Evolutionary conservation across 2,113 vertebrate genomes (phyloP), one percentile per base, ranked within the genome.

Genomic region (Odobenus rosmarus): DNA sequence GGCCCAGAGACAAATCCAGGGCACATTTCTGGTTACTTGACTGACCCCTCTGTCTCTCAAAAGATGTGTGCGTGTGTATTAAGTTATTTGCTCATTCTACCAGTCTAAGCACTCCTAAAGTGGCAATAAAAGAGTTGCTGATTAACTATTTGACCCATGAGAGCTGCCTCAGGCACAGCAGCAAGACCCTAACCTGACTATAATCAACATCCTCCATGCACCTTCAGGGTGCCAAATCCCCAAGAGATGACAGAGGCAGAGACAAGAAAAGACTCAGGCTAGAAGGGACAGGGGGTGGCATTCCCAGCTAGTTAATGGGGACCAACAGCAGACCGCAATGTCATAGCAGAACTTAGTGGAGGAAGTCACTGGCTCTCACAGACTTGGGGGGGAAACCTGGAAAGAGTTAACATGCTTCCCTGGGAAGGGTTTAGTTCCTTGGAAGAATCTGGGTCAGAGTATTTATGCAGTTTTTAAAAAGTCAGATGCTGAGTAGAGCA

Each of bases 381-480:
- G 21, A 51, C 67, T 46, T 23, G 11, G 31, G n/a, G n/a, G 36
- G 39, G 16, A 11, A 18, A 74, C 18, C 86, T 82, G 11, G 23
- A 88, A 83, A 95, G 92, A 28, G 95, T 96, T 96, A 97, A 90
- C 21, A 28, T 8, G 83, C 80, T 90, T 88, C 84, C 92, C 76
- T 24, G 67, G 96, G 93, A 92, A 95, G 77, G 71, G 79, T 91
- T 96, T 59, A 62, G 49, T 39, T 95, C 86, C 74, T 83, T 39
- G 13, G 90, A 92, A 95, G 76, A 96, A 97, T 95, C 92, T 95
- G 90, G 94, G 94, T 91, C 97, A 94, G 77, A 55, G 76, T 61
- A 92, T 77, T 88, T 96, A 80, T 42, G 92, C 57, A 59, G 81
- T 88, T 97, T 92, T 95, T 59, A 77, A 49, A 49, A 96, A 97